phyloP scores from a whole-genome alignment of 2,888 invertebrate species.

The Lamproptera curius region DNA sequence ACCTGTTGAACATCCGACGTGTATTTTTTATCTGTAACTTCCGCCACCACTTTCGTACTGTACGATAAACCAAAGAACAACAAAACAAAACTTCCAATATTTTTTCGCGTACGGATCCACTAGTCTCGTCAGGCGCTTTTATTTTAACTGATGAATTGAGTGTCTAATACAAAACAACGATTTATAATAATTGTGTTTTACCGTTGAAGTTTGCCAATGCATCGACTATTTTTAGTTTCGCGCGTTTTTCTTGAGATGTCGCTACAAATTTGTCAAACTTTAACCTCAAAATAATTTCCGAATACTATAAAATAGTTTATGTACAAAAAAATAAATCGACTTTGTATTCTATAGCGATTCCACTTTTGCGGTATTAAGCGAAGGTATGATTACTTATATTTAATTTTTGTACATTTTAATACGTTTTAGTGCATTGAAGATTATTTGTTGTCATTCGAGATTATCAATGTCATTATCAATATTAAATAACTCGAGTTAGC shows the following conservation, averaged over 20 bases:
- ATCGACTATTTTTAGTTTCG: neutral
- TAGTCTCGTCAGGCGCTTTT: constrained; percentile 35
- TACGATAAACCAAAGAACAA: constrained; percentile 46
- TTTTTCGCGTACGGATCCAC: constrained; percentile 29
- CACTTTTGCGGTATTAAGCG: constrained; percentile 6
- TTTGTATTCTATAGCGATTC: neutral
- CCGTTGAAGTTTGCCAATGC: neutral
- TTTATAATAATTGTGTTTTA: constrained; percentile 23
- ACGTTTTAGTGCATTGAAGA: constrained; percentile 29
- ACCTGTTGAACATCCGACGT: constrained; percentile 4
- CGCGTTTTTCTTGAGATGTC: constrained; percentile 3
- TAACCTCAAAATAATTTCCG: neutral
- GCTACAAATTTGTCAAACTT: constrained; percentile 13
- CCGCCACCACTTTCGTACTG: constrained; percentile 30
- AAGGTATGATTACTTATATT: neutral
- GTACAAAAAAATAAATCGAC: constrained; percentile 10
- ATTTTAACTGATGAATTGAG: constrained; percentile 30
- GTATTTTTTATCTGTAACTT: constrained; percentile 19
- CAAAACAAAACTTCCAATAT: constrained; percentile 29
- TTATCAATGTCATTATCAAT: constrained; percentile 42
- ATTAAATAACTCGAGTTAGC: constrained; percentile 47
- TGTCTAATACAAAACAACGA: constrained; percentile 28
- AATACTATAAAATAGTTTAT: constrained; percentile 13
- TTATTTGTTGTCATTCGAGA: constrained; percentile 34
- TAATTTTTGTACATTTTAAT: constrained; percentile 27